These are phyloP conservation scores for Stomorhina lunata DNA, from an alignment of 2,888 invertebrate genomes.

Conservation along the genomic window DNA sequence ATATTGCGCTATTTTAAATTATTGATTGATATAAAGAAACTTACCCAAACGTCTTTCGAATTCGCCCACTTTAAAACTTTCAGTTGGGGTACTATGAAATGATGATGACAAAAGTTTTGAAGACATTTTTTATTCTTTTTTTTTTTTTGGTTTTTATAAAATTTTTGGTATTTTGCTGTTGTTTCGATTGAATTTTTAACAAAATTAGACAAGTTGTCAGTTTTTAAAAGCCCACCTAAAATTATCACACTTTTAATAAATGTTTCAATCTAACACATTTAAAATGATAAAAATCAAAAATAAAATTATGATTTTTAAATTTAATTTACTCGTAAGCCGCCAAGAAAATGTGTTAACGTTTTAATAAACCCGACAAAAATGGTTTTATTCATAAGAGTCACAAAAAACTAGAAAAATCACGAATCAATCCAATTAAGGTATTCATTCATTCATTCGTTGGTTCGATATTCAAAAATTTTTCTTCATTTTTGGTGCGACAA, in stretches of 20 bases:
- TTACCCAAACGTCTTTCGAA: conserved; percentile 82
- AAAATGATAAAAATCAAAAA: conserved; percentile 22
- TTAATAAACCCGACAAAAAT: conserved; percentile 56
- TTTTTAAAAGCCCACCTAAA: conserved; percentile 21
- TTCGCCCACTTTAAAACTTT: conserved; percentile 79
- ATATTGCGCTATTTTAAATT: not conserved
- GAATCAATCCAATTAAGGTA: conserved; percentile 54
- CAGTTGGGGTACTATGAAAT: conserved; percentile 75
- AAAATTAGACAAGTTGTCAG: conserved; percentile 27
- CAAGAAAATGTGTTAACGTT: conserved; percentile 47
- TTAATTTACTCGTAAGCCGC: not conserved
- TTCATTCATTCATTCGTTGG: no score
- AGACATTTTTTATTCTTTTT: conserved; percentile 73
- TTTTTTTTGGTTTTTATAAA: not conserved
- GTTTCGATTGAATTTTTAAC: not conserved
- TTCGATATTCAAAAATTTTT: conserved; percentile 35
- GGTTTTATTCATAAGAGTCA: conserved; percentile 5
- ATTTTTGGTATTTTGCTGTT: conserved; percentile 21
- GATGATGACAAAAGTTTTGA: conserved; percentile 78
- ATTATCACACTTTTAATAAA: conserved; percentile 48
- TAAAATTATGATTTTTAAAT: not conserved
- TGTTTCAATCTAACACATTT: not conserved
- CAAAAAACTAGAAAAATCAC: not conserved
- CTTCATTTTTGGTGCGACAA: conserved; percentile 43
- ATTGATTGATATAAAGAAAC: conserved; percentile 69